These are phyloP conservation scores for Balearica regulorum DNA, from an alignment of 2,797 vertebrate species.

Conservation along the genomic window DNA sequence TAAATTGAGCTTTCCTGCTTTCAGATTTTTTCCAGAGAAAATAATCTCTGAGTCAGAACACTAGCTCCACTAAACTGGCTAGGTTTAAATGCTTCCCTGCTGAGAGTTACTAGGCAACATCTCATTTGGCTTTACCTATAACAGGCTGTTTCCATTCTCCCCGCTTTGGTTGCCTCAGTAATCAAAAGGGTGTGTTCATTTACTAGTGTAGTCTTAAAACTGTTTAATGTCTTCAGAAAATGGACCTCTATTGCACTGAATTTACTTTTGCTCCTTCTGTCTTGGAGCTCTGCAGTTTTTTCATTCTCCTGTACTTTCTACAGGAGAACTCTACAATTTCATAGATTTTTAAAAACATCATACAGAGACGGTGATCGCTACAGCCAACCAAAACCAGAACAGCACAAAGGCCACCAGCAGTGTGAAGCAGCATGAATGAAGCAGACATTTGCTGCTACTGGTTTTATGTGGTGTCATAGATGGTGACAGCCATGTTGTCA, in stretches of 20 bases:
- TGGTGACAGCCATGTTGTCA: not conserved
- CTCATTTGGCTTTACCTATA: slow-evolving; percentile 54
- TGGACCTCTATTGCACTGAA: not conserved
- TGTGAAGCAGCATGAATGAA: not conserved
- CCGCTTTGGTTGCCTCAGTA: slow-evolving; percentile 18
- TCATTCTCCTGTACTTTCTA: not conserved
- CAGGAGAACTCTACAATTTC: not conserved
- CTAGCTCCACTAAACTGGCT: slow-evolving; percentile 17
- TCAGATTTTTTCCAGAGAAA: slow-evolving; percentile 32
- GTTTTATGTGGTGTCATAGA: not conserved
- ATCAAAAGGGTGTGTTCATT: slow-evolving; percentile 41
- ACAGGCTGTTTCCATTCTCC: slow-evolving; percentile 42
- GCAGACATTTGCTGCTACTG: not conserved
- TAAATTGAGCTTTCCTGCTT: slow-evolving; percentile 10
- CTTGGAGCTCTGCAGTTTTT: not conserved
- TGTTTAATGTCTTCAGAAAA: not conserved
- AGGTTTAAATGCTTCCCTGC: slow-evolving; percentile 49
- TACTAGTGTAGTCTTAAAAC: not conserved
- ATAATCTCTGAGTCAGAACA: slow-evolving; percentile 46
- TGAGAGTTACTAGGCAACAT: slow-evolving; percentile 66
- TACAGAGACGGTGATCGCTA: not conserved
- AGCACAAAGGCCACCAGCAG: not conserved
- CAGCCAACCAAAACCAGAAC: not conserved
- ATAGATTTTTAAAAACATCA: not conserved
- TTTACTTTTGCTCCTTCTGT: not conserved